Conservation (phyloP, 2,888 invertebrate species). For the Eupithecia inturbata region DNA sequence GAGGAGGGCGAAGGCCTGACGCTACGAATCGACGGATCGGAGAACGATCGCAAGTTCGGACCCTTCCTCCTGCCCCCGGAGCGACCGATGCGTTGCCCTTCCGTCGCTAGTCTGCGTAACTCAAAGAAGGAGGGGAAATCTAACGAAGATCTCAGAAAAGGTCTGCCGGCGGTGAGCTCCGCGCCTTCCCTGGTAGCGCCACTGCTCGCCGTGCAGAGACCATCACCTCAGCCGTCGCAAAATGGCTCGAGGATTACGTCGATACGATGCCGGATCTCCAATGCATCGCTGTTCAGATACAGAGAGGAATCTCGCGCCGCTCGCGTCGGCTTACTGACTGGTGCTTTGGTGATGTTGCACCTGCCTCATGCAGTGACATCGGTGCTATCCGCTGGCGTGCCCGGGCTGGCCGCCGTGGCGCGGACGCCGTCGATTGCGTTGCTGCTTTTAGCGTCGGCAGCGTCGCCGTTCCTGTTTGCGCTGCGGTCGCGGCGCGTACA, state of each 20-base stretch:
- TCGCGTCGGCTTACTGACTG: constrained; percentile 86
- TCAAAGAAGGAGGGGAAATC: constrained; percentile 75
- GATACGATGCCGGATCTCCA: constrained; percentile 91
- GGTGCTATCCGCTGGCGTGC: constrained; percentile 72
- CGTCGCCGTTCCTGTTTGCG: constrained; percentile 91
- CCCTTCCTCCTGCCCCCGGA: constrained; percentile 78
- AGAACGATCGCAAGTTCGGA: constrained; percentile 68
- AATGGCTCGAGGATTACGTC: constrained; percentile 87
- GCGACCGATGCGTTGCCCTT: constrained; percentile 75
- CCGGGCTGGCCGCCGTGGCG: constrained; percentile 79
- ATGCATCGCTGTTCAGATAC: constrained; percentile 92
- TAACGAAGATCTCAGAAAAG: constrained; percentile 69
- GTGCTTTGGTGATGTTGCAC: constrained; percentile 90
- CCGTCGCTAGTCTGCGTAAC: constrained; percentile 75
- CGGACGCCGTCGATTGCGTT: constrained; percentile 81
- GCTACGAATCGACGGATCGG: constrained; percentile 72
- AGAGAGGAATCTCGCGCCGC: constrained; percentile 95
- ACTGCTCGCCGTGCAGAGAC: constrained; percentile 63
- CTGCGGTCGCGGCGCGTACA: constrained; percentile 88
- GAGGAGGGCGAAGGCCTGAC: constrained; percentile 78
- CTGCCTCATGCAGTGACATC: constrained; percentile 85
- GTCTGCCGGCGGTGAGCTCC: constrained; percentile 80
- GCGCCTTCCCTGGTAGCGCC: constrained; percentile 79
- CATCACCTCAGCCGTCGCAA: constrained; percentile 76
- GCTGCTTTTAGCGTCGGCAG: constrained; percentile 85